These are phyloP conservation scores for Bombus fervidus DNA, from an alignment of 1,140 invertebrate species.

Conservation along the genomic window DNA sequence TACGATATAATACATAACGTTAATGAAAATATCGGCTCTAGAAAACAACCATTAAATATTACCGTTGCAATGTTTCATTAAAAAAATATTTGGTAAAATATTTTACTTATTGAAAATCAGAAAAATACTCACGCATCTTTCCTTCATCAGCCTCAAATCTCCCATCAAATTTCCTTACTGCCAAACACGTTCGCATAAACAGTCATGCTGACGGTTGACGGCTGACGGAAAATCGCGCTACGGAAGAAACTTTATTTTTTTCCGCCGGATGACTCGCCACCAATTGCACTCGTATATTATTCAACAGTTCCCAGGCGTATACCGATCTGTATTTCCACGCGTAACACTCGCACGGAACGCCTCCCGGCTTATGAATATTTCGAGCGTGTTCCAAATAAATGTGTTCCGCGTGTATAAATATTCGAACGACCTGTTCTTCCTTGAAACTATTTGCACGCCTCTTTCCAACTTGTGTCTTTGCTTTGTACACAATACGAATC, in stretches of 20 bases:
- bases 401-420: neutral
- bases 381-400: neutral
- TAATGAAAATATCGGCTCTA: too few species aligned
- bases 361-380: neutral
- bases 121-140: slow-evolving; percentile 44
- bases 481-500: too few species aligned
- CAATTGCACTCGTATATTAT: slow-evolving; percentile 23
- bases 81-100: neutral
- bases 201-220: neutral
- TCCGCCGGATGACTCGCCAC: neutral
- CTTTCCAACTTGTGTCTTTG: too few species aligned
- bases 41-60: neutral
- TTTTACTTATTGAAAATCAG: too few species aligned
- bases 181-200: neutral
- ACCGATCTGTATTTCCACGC: neutral
- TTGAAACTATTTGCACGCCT: neutral
- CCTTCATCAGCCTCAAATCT: neutral
- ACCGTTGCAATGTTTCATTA: neutral
- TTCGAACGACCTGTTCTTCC: neutral
- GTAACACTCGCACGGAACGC: neutral
- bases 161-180: neutral
- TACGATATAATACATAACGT: too few species aligned
- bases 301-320: neutral
- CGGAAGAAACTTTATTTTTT: neutral
- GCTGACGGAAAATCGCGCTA: neutral